These are phyloP conservation scores for Datnioides undecimradiatus DNA, from an alignment of 2,113 vertebrate species.

Conservation along the genomic window DNA sequence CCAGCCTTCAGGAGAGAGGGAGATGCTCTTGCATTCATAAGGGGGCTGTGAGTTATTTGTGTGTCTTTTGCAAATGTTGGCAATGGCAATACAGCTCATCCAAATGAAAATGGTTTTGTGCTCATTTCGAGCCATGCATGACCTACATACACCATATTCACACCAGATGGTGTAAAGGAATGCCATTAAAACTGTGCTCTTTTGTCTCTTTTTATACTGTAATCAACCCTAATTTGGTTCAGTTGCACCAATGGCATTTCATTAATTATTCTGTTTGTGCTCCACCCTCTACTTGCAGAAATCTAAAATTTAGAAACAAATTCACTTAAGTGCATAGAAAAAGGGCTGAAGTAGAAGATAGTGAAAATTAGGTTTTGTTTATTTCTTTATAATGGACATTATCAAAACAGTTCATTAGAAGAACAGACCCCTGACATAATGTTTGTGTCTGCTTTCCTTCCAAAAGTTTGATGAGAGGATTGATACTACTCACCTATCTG, in stretches of 20 bases:
- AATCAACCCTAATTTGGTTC: neutral
- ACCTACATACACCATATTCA: conserved; percentile 25
- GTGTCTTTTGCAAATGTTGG: conserved; percentile 45
- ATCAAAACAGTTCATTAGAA: neutral
- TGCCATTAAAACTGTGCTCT: neutral
- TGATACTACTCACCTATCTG: neutral
- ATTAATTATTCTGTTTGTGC: neutral
- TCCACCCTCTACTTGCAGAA: neutral
- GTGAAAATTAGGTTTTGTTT: neutral
- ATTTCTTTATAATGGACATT: neutral
- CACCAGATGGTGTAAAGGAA: conserved; percentile 31
- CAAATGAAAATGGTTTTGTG: conserved; percentile 39
- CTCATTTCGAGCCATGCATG: conserved; percentile 1
- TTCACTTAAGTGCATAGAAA: neutral
- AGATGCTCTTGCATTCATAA: conserved; percentile 46
- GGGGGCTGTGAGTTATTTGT: conserved; percentile 46
- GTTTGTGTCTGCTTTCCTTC: neutral
- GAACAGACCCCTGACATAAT: too few species aligned
- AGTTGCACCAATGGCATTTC: neutral
- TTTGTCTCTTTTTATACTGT: conserved; percentile 5
- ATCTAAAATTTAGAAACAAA: neutral
- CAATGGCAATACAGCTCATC: conserved; percentile 12
- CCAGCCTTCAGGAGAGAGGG: conserved; percentile 54
- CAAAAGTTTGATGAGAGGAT: neutral
- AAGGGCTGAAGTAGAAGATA: too few species aligned